Evolutionary conservation across 2,888 invertebrate genomes (phyloP).

Genomic region (Pelosia muscerda): DNA sequence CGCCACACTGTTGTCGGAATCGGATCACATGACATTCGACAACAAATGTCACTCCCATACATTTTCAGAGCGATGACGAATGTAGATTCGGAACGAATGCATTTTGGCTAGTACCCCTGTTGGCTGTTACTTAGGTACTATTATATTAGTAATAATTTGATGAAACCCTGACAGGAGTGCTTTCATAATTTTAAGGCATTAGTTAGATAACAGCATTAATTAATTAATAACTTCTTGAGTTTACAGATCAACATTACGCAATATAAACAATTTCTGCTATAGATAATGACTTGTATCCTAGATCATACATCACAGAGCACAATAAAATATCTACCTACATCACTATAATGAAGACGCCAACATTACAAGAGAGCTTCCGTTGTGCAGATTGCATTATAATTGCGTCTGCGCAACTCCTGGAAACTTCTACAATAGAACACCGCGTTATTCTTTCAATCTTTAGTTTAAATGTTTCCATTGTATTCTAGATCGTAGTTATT

Average conservation of each 20-base stretch:
- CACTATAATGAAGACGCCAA: slow-evolving; percentile 45
- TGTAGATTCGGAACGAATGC: too few species aligned
- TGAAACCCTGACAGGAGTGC: too few species aligned
- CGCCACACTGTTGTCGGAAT: too few species aligned
- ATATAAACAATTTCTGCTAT: slow-evolving; percentile 9
- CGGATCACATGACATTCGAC: too few species aligned
- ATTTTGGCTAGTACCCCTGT: too few species aligned
- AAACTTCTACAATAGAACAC: slow-evolving; percentile 41
- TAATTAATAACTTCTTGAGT: not conserved
- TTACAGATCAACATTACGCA: not conserved
- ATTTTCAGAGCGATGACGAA: too few species aligned
- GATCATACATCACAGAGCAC: slow-evolving; percentile 14
- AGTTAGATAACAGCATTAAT: not conserved
- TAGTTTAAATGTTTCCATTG: slow-evolving; percentile 39
- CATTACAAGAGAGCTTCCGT: slow-evolving; percentile 51
- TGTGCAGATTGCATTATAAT: slow-evolving; percentile 56
- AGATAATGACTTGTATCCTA: slow-evolving; percentile 20
- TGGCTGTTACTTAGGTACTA: too few species aligned
- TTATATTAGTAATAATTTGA: too few species aligned
- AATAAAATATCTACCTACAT: slow-evolving; percentile 13
- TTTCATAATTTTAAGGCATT: too few species aligned
- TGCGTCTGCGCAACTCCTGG: slow-evolving; percentile 38
- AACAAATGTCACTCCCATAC: too few species aligned
- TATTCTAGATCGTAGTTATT: not conserved
- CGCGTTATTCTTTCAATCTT: slow-evolving; percentile 33